Evolutionary conservation across 1,140 invertebrate species (phyloP).

Genomic region (Ceratosolen fusciceps): DNA sequence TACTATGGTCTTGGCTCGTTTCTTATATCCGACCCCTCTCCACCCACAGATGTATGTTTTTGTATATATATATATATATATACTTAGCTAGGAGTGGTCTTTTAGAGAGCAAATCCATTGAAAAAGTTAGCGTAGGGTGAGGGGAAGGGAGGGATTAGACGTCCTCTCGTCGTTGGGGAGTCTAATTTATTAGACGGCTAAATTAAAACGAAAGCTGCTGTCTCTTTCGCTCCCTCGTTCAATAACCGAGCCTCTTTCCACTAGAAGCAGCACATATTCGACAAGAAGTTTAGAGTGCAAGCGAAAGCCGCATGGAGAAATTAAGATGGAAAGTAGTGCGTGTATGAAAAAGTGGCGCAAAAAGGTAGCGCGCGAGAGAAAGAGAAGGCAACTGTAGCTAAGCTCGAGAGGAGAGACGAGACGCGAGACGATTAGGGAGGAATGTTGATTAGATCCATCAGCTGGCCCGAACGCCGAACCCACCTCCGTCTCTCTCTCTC

Average conservation of each 20-base stretch:
- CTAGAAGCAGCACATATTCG: not conserved
- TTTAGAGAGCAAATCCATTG: no score
- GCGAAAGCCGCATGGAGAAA: constrained; percentile 40
- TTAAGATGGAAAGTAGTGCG: constrained; percentile 44
- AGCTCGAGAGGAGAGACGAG: constrained; percentile 38
- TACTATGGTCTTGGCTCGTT: not conserved
- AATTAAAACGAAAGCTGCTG: constrained; percentile 63
- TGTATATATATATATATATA: no score
- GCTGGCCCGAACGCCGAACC: constrained; percentile 51
- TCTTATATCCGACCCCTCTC: no score
- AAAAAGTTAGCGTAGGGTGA: no score
- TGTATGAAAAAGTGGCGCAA: constrained; percentile 37
- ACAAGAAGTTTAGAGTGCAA: constrained; percentile 3
- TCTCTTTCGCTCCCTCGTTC: not conserved
- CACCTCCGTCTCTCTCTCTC: not conserved
- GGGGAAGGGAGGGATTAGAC: not conserved
- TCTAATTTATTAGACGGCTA: constrained; percentile 66
- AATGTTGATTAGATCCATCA: constrained; percentile 71
- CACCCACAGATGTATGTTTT: no score
- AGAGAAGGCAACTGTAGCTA: not conserved
- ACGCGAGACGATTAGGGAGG: constrained; percentile 62
- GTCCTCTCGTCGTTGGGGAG: constrained; percentile 60
- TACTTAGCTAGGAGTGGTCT: no score
- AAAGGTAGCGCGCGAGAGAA: constrained; percentile 41
- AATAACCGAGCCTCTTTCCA: not conserved